A percentile compares a stretch with the other conserved stretches of the same genome.
Evolutionary conservation across 2,797 vertebrate species (phyloP).

Genomic region (Gymnopithys bicolor): DNA sequence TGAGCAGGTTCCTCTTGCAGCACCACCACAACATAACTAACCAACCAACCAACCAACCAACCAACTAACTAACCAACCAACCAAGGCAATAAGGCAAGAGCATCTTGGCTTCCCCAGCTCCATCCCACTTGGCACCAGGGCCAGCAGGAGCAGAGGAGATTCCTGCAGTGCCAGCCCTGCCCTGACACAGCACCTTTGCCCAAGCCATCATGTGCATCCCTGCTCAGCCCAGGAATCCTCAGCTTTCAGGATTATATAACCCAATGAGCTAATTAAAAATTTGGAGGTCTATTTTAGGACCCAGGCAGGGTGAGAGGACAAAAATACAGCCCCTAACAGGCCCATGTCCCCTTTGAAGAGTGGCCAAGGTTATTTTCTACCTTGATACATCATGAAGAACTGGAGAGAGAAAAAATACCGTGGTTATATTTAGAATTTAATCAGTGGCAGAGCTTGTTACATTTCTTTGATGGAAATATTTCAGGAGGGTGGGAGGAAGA

Average conservation of each 20-base stretch:
- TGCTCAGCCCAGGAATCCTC: not conserved
- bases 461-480: not conserved
- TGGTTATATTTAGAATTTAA: constrained; percentile 77
- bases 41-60: too few relatives aligned
- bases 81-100: not conserved
- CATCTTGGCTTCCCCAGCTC: not conserved
- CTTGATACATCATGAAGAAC: constrained; percentile 74
- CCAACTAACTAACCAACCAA: not conserved
- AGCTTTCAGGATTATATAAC: constrained; percentile 81
- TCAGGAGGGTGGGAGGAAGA: constrained; percentile 3
- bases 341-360: constrained; percentile 78
- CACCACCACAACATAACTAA: not conserved
- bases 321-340: constrained; percentile 79
- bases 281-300: constrained; percentile 78
- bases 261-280: constrained; percentile 79
- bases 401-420: constrained; percentile 69
- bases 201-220: not conserved
- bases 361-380: constrained; percentile 77
- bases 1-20: not conserved
- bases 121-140: not conserved
- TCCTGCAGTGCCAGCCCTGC: not conserved
- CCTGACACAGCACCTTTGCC: not conserved
- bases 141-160: not conserved
- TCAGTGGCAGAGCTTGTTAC: constrained; percentile 49
- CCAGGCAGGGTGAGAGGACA: constrained; percentile 79